A percentile compares a stretch with the other conserved stretches of the same genome.
Conservation (phyloP, 2,113 vertebrate genomes). For the Rhegmatorhina hoffmannsi region DNA sequence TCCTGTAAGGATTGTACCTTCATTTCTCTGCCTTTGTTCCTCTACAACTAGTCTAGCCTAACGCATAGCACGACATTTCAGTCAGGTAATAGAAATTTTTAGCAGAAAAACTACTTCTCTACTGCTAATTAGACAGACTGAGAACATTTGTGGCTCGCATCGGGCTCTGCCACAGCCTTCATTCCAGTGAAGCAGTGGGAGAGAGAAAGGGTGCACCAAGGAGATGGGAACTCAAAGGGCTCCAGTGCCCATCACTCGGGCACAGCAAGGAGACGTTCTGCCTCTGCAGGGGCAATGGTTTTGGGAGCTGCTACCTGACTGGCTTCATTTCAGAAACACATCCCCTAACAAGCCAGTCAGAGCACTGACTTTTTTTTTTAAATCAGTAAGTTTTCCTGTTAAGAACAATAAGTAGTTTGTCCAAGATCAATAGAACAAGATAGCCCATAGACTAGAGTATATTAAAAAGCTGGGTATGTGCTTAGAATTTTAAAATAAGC, state of each 20-base stretch:
- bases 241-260: background rate
- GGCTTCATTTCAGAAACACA: background rate
- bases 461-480: background rate
- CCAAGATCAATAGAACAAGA: background rate
- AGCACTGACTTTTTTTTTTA: background rate
- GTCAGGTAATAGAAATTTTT: background rate
- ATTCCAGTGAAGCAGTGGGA: background rate
- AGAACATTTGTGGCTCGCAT: fast-evolving
- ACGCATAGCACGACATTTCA: background rate
- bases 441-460: background rate
- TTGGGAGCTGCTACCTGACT: background rate
- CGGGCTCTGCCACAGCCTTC: background rate
- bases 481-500: background rate
- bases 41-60: background rate
- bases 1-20: background rate
- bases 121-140: background rate
- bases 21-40: background rate
- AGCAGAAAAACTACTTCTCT: background rate
- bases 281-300: background rate
- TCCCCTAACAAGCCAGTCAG: background rate
- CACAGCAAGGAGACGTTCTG: background rate
- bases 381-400: background rate
- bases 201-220: background rate
- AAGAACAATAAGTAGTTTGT: background rate
- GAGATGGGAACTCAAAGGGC: background rate